These are phyloP conservation scores for Sinosuthora webbiana DNA, from an alignment of 2,113 vertebrate genomes.

Conservation along the genomic window DNA sequence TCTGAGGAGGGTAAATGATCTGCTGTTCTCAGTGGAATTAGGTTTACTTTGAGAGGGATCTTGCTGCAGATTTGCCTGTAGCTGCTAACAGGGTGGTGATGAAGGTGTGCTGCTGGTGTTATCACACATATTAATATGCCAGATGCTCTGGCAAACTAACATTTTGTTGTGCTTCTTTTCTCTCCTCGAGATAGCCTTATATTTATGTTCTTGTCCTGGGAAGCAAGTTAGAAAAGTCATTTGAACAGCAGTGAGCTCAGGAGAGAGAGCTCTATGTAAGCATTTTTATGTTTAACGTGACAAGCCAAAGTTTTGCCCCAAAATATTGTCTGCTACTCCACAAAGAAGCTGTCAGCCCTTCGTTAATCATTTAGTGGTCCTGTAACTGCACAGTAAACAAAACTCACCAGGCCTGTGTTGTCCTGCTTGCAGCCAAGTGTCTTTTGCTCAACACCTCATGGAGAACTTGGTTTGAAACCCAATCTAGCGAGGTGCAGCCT, in stretches of 20 bases:
- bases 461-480: slow-evolving; percentile 50
- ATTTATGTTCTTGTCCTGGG: neutral
- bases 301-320: neutral
- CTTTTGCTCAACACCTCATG: slow-evolving; percentile 33
- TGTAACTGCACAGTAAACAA: neutral
- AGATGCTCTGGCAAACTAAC: neutral
- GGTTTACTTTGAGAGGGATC: neutral
- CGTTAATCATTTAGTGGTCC: slow-evolving; percentile 9
- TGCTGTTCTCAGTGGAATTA: neutral
- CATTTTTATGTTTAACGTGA: neutral
- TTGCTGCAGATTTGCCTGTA: neutral
- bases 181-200: neutral
- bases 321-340: neutral
- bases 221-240: neutral
- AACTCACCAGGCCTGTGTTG: neutral
- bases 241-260: neutral
- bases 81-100: neutral
- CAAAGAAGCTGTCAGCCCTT: neutral
- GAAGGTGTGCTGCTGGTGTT: neutral
- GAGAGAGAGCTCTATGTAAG: neutral
- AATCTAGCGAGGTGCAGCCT: neutral
- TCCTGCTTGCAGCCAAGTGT: neutral
- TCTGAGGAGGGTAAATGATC: neutral
- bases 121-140: rapidly evolving
- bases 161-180: neutral